Evolutionary conservation across 2,113 vertebrate genomes (phyloP), one percentile per base, ranked within the genome.

Genomic region (Hydrolagus affinis): DNA sequence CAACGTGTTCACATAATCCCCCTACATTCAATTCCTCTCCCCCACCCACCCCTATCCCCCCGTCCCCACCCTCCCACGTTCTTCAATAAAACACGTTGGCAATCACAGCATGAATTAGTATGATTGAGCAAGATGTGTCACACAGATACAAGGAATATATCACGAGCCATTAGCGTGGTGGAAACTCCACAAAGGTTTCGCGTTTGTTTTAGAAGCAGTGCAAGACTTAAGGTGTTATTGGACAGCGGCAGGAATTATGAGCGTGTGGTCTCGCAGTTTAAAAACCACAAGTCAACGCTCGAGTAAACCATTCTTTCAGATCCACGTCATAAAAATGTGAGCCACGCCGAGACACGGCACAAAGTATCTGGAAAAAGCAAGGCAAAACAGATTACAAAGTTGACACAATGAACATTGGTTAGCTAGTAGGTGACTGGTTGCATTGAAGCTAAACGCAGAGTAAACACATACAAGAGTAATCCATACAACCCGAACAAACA

Each of bases 301-400:
- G 60, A 83, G 66, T 83, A 19, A 44, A 83, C 78, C 78, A 83
- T 66, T 68, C n/a, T n/a, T 83, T 83, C 78, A 83, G 78, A 83
- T 91, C 92, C 92, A 93, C 90, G 92, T 93, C 94, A 88, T 94
- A 94, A 95, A 91, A 95, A 92, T 91, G 92, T 89, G 92, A 93
- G 91, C 93, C 93, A 88, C 91, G 91, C 25, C 87, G 89, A 88
- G 92, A 91, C 88, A 86, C 19, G 70, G 32, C 30, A 93, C 90
- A 94, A 88, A 91, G 91, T 93, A 98, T 98, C 97, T 98, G 97
- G 93, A 97, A 95, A 96, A 94, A 95, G 97, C 97, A 99, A 98
- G 95, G 97, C 96, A 99, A 80, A 94, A 99, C 94, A 94, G 91
- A 95, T 99, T 99, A 99, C 78, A 83, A 83, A 62, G 95, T 94